Conservation (phyloP, 2,113 vertebrate species). For the Hirundichthys speculiger region DNA sequence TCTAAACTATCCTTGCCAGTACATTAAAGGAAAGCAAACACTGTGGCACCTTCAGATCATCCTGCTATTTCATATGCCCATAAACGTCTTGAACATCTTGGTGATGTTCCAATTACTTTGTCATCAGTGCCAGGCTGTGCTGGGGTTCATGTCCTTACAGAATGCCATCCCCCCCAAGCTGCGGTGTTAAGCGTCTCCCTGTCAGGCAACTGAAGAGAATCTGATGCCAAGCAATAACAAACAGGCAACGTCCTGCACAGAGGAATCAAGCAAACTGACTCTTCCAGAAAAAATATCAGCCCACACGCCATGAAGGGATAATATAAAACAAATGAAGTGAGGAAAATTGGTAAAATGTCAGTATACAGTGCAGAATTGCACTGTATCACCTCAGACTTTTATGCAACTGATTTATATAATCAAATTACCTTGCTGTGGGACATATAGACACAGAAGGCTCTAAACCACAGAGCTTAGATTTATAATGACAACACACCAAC, state of each 20-base stretch:
- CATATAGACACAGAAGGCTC: slow-evolving; percentile 33
- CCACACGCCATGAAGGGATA: neutral
- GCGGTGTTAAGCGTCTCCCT: slow-evolving; percentile 17
- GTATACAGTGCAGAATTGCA: neutral
- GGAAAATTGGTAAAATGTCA: slow-evolving; percentile 5
- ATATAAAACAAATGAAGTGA: neutral
- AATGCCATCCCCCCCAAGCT: slow-evolving; percentile 12
- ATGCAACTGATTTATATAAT: neutral
- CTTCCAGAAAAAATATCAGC: slow-evolving; percentile 36
- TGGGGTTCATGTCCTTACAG: slow-evolving; percentile 4
- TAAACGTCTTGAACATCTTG: slow-evolving; percentile 14
- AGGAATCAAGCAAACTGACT: slow-evolving; percentile 2
- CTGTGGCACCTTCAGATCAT: too few relatives aligned
- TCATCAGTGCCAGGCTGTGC: slow-evolving; percentile 19
- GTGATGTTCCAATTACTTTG: slow-evolving; percentile 20
- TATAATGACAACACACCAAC: slow-evolving; percentile 30
- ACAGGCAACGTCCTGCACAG: slow-evolving; percentile 9
- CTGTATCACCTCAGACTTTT: slow-evolving; percentile 10
- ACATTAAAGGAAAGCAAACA: too few relatives aligned
- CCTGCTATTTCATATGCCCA: slow-evolving; percentile 26
- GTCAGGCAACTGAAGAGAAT: slow-evolving; percentile 22
- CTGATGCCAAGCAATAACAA: slow-evolving; percentile 22
- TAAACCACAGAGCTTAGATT: slow-evolving; percentile 33
- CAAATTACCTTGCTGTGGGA: slow-evolving; percentile 13
- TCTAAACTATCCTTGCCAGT: too few relatives aligned